phyloP scores from a whole-genome alignment of 2,113 vertebrate species.

The Rhombomys opimus region DNA sequence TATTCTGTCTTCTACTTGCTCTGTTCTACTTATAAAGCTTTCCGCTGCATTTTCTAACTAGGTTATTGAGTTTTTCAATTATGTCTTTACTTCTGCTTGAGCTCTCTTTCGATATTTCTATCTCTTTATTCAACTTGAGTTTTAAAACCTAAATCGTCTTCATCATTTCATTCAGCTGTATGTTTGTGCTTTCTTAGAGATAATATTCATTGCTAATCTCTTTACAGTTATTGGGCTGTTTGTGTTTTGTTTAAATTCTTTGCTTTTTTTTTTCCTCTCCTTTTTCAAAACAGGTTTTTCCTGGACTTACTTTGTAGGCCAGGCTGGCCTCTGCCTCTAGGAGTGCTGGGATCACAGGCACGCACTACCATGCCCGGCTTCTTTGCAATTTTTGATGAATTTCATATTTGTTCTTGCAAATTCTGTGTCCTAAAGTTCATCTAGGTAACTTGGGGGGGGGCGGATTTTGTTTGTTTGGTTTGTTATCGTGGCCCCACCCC shows the following conservation, averaged over 20 bases:
- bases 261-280: background rate
- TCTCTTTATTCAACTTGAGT: background rate
- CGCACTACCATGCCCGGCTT: too few species aligned
- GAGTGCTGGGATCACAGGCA: too few species aligned
- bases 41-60: background rate
- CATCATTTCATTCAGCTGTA: background rate
- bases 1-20: background rate
- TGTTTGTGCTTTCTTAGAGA: background rate
- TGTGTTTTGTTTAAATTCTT: background rate
- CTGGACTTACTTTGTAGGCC: too few species aligned
- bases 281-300: too few species aligned
- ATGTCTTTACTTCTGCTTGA: background rate
- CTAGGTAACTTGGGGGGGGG: background rate
- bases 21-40: background rate
- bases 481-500: too few species aligned
- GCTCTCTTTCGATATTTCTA: background rate
- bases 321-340: too few species aligned
- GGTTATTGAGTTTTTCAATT: background rate
- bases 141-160: background rate
- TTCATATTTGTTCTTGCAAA: background rate
- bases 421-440: background rate
- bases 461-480: too few species aligned
- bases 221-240: background rate
- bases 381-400: background rate
- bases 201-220: background rate